These are phyloP conservation scores for Lepas anatifera DNA, from an alignment of 2,888 invertebrate species.

Conservation along the genomic window DNA sequence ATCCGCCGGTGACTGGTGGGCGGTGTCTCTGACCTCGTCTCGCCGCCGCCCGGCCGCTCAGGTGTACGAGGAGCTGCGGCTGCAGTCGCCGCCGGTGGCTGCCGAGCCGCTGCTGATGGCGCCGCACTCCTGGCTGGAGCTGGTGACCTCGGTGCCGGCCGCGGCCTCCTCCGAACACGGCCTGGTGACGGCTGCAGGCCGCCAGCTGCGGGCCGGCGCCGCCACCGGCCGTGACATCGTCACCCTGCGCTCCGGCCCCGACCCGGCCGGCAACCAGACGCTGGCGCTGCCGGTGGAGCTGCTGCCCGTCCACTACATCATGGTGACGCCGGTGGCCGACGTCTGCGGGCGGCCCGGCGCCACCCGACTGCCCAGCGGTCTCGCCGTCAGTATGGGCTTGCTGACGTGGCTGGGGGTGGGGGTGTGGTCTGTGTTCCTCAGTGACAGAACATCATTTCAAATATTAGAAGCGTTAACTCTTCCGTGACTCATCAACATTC, in stretches of 20 bases:
- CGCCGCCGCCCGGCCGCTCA: not conserved
- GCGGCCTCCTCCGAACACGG: not conserved
- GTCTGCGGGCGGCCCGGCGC: not conserved
- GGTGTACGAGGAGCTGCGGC: not conserved
- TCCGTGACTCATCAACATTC: no score
- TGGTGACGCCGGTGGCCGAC: conserved; percentile 4
- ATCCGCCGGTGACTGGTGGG: no score
- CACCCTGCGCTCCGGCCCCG: not conserved
- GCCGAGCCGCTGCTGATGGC: not conserved
- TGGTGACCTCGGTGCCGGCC: not conserved
- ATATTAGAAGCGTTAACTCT: not conserved
- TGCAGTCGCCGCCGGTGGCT: not conserved
- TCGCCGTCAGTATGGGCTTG: not conserved
- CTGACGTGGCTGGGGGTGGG: not conserved
- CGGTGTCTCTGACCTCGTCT: no score
- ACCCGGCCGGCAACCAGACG: not conserved
- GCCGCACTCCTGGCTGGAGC: not conserved
- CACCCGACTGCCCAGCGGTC: not conserved
- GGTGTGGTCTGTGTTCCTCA: not conserved
- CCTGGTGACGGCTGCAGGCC: not conserved
- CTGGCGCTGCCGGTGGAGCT: not conserved
- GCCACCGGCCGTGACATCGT: not conserved
- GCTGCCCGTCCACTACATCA: not conserved
- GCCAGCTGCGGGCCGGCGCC: not conserved
- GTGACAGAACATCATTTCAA: not conserved